Conservation (phyloP, 2,797 vertebrate genomes). For the Sebastes kiyomatsui region DNA sequence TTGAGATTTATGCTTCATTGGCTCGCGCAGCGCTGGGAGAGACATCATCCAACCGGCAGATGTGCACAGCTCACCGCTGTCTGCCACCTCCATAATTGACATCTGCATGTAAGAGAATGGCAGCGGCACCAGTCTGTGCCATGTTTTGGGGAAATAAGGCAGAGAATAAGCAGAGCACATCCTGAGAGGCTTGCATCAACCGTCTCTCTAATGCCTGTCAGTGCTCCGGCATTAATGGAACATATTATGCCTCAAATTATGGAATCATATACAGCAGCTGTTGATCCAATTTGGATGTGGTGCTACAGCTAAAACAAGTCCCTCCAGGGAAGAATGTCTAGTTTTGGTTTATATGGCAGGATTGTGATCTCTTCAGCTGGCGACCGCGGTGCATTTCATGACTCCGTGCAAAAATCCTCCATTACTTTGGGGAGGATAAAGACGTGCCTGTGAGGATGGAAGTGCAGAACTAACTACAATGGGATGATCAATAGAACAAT, state of each 20-base stretch:
- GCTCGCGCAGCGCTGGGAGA: slow-evolving; percentile 59
- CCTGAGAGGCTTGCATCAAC: slow-evolving; percentile 78
- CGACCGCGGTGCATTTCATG: slow-evolving; percentile 41
- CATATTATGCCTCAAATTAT: slow-evolving; percentile 83
- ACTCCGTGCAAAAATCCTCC: slow-evolving; percentile 51
- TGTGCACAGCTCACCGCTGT: slow-evolving; percentile 76
- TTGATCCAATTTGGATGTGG: slow-evolving; percentile 79
- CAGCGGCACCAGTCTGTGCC: slow-evolving; percentile 72
- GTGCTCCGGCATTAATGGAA: slow-evolving; percentile 80
- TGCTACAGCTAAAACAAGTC: slow-evolving; percentile 71
- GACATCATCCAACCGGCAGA: slow-evolving; percentile 73
- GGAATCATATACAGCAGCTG: slow-evolving; percentile 84
- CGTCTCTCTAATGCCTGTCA: slow-evolving; percentile 76
- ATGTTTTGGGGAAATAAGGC: slow-evolving; percentile 75
- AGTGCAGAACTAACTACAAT: slow-evolving; percentile 51
- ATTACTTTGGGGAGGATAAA: slow-evolving; percentile 55
- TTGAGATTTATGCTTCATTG: slow-evolving; percentile 65
- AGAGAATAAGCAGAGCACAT: slow-evolving; percentile 80
- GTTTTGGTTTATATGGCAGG: slow-evolving; percentile 51
- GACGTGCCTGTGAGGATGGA: slow-evolving; percentile 54
- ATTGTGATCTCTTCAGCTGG: slow-evolving; percentile 53
- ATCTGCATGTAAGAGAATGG: slow-evolving; percentile 80
- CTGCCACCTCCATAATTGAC: slow-evolving; percentile 79
- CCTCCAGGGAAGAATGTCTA: slow-evolving; percentile 58
- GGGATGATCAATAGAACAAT: slow-evolving; percentile 67